phyloP scores from a whole-genome alignment of 2,888 invertebrate genomes.

The Drosophila testacea region DNA sequence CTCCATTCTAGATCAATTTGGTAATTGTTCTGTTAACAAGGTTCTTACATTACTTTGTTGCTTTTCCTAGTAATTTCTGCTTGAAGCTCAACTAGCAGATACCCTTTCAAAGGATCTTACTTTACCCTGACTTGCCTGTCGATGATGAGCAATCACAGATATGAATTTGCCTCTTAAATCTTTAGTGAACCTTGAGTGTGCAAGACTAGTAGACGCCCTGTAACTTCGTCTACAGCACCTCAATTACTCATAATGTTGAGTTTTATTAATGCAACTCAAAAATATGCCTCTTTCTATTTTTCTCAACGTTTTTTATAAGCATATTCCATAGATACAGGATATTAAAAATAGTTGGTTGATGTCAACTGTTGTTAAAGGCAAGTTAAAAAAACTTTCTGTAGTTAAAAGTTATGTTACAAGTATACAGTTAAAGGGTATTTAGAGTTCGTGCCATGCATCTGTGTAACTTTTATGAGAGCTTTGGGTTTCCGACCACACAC shows the following conservation, averaged over 20 bases:
- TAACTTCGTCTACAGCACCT: background rate
- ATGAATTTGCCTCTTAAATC: too few species aligned
- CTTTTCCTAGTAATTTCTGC: background rate
- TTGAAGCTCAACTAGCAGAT: background rate
- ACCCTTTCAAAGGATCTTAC: background rate
- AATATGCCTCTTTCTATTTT: too few species aligned
- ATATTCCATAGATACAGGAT: background rate
- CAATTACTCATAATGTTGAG: background rate
- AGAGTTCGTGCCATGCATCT: background rate
- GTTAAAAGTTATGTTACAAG: background rate
- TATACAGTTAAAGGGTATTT: constrained; percentile 10
- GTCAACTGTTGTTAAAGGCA: background rate
- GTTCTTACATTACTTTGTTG: background rate
- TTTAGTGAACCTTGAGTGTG: too few species aligned
- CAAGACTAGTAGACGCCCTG: background rate
- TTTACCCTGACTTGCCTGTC: background rate
- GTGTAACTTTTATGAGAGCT: constrained; percentile 13
- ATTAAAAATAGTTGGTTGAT: background rate
- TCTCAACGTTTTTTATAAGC: background rate
- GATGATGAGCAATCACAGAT: too few species aligned
- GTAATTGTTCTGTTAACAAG: background rate
- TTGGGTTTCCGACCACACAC: constrained; percentile 32
- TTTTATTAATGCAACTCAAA: background rate
- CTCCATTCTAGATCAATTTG: background rate
- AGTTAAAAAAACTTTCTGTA: background rate